Evolutionary conservation across 2,888 invertebrate genomes (phyloP).

Genomic region (Rosalia funebris): DNA sequence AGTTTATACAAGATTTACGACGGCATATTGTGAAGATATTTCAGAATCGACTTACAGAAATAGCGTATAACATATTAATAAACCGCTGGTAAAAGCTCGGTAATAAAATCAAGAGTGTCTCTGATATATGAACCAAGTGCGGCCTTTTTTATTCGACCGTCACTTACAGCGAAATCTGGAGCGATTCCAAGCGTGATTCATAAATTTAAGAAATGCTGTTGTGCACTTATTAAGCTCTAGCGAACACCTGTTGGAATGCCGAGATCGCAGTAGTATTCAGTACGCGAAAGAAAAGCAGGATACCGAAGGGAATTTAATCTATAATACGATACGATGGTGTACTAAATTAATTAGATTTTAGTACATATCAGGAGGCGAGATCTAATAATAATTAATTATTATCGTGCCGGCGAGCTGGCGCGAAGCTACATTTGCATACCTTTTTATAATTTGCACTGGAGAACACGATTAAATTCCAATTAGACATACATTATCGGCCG

Average conservation of each 20-base stretch:
- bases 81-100: no score
- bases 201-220: conserved; percentile 37
- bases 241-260: conserved; percentile 43
- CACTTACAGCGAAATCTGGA: conserved; percentile 36
- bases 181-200: conserved; percentile 42
- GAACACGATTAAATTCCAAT: no score
- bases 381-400: conserved; percentile 7
- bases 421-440: conserved; percentile 5
- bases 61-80: no score
- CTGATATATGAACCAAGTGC: conserved; percentile 24
- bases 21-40: no score
- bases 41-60: no score
- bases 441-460: no score
- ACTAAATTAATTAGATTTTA: conserved; percentile 14
- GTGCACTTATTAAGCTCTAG: conserved; percentile 32
- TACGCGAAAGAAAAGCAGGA: not conserved
- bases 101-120: not conserved
- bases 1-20: no score
- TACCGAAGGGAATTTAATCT: not conserved
- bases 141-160: conserved; percentile 13
- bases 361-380: not conserved
- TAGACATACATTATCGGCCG: no score
- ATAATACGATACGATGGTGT: not conserved
- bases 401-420: not conserved
- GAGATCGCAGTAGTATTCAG: not conserved